phyloP scores from a whole-genome alignment of 2,113 vertebrate species.

The Oryzias javanicus region DNA sequence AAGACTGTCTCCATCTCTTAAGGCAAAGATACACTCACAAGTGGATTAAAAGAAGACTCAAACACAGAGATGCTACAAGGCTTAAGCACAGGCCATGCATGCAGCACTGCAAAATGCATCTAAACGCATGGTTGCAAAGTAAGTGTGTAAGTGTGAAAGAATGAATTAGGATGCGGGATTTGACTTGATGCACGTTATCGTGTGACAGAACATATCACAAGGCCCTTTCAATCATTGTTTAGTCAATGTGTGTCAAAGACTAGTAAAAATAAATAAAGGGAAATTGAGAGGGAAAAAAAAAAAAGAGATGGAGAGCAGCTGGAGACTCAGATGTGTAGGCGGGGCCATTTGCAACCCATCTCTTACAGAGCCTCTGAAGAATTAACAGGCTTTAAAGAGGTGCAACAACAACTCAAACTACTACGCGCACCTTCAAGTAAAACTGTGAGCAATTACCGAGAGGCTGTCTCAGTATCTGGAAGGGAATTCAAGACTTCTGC shows the following conservation, averaged over 20 bases:
- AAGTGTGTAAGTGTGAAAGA: constrained; percentile 3
- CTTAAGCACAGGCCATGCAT: constrained; percentile 26
- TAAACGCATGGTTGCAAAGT: neutral
- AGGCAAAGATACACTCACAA: constrained; percentile 50
- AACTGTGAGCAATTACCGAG: constrained; percentile 3
- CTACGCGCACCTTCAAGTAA: constrained; percentile 1
- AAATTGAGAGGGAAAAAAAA: constrained; percentile 8
- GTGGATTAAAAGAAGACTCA: constrained; percentile 60
- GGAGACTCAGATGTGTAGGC: constrained; percentile 66
- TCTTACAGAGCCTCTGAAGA: constrained; percentile 52
- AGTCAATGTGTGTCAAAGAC: constrained; percentile 17
- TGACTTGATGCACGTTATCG: neutral
- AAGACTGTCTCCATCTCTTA: constrained; percentile 39
- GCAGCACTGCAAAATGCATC: neutral
- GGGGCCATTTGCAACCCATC: constrained; percentile 64
- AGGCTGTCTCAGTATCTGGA: neutral
- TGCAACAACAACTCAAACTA: constrained; percentile 27
- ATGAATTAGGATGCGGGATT: constrained; percentile 1
- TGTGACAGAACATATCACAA: constrained; percentile 11
- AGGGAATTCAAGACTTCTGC: neutral
- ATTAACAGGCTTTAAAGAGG: constrained; percentile 53
- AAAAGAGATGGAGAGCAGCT: constrained; percentile 52
- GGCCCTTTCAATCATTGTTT: constrained; percentile 36
- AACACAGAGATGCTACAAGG: constrained; percentile 22
- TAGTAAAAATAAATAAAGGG: constrained; percentile 5